These are phyloP conservation scores for Alexandromys fortis DNA, from an alignment of 2,113 vertebrate genomes.

Conservation along the genomic window DNA sequence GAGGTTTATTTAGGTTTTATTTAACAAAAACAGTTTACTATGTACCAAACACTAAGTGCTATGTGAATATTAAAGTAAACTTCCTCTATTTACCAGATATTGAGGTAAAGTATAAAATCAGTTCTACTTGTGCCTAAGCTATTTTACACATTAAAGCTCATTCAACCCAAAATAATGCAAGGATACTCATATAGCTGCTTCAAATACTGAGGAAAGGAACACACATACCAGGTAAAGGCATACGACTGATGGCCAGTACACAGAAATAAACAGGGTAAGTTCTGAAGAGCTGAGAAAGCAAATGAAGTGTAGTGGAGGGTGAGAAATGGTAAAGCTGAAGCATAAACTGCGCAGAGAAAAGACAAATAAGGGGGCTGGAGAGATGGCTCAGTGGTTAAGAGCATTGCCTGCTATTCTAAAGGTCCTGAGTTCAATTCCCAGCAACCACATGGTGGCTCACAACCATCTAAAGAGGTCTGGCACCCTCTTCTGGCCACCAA, in stretches of 20 bases:
- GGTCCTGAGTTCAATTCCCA: too few relatives aligned
- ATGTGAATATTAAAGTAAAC: conserved; percentile 17
- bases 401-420: too few relatives aligned
- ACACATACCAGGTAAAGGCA: not conserved
- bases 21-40: conserved; percentile 46
- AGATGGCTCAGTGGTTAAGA: too few relatives aligned
- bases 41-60: conserved; percentile 23
- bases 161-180: conserved; percentile 15
- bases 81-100: not conserved
- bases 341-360: not conserved
- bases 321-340: not conserved
- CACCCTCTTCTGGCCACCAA: too few relatives aligned
- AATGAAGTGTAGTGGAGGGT: not conserved
- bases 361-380: too few relatives aligned
- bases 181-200: not conserved
- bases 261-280: not conserved
- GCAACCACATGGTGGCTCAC: too few relatives aligned
- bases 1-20: not conserved
- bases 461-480: too few relatives aligned
- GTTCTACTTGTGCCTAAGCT: not conserved
- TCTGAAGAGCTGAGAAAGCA: not conserved
- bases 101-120: conserved; percentile 5
- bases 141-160: not conserved
- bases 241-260: not conserved
- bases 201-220: conserved; percentile 31